Base-by-base conservation (phyloP, 2,113 vertebrate genomes). In the Falcunculus frontatus region DNA sequence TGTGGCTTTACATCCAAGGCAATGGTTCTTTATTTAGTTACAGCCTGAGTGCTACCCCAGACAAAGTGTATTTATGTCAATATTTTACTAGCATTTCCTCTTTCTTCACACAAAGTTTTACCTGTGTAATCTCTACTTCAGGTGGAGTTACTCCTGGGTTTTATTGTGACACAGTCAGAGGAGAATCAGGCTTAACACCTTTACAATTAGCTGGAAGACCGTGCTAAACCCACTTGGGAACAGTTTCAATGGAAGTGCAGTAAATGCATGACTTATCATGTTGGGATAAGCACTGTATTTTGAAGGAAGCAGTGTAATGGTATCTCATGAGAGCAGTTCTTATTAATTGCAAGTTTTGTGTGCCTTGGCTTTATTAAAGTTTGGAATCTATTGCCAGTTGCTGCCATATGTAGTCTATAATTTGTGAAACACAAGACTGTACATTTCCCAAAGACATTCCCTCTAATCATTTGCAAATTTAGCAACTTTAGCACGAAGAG, bases 261-360 rank as follows among this genome's bases (percentile, higher is more conserved):
- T 47, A 92, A 94, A 81, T 44, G 57, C 25, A 67, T 39, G 52
- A 53, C 47, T 78, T 80, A 81, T 9, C 50, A 46, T 60, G 75
- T 49, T 86, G 79, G 82, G 76, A n/a, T 72, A 83, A 93, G 64
- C 41, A 37, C 12, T 47, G 33, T 42, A 13, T 73, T 87, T 79
- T 63, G 55, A 59, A 82, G 56, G 67, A 93, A 87, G 52, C 27
- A 49, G 15, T 33, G 49, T 84, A 94, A 84, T 25, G 50, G 32
- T 64, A 57, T 72, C 70, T 93, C 95, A 68, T 68, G 77, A 90
- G 88, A 94, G 75, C 49, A 85, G 39, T 75, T 97, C 47, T 75
- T 84, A 77, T 87, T 96, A 96, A 92, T 76, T 73, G 70, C 55
- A 73, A 89, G 60, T 72, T 93, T 93, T 87, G 39, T 49, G 42